Percentiles rank a stretch among this genome's conserved stretches.
These are phyloP conservation scores for Rhynchotus rufescens DNA, from an alignment of 2,797 vertebrate species.

Conservation along the genomic window DNA sequence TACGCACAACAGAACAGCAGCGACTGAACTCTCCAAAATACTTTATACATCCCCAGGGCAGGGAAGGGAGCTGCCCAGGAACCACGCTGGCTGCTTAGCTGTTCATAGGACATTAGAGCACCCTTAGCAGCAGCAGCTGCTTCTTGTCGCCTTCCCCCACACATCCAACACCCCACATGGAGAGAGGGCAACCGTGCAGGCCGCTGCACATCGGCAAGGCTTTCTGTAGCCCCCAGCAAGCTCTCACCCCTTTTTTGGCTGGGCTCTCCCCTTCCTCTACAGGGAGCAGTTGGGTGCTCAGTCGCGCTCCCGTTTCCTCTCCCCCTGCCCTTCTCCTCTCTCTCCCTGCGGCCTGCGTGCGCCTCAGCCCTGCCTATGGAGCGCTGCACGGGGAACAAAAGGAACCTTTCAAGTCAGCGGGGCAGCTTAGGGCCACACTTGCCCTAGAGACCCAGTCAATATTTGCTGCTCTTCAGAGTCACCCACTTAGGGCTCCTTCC, in stretches of 20 bases:
- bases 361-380: constrained; percentile 82
- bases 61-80: background rate
- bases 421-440: constrained; percentile 77
- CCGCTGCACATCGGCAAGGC: constrained; percentile 24
- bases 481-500: constrained; percentile 78
- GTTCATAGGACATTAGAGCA: background rate
- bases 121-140: background rate
- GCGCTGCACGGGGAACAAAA: constrained; percentile 87
- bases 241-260: constrained; percentile 70
- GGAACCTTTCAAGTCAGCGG: constrained; percentile 84
- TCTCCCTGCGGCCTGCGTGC: constrained; percentile 85
- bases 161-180: background rate
- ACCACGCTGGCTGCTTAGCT: background rate
- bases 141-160: background rate
- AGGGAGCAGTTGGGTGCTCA: constrained; percentile 73
- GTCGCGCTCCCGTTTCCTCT: constrained; percentile 74
- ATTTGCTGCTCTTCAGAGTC: constrained; percentile 84
- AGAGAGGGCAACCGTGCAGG: background rate
- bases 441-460: constrained; percentile 79
- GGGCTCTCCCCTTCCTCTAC: constrained; percentile 69
- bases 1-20: background rate
- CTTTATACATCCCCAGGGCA: background rate
- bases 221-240: constrained; percentile 47
- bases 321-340: constrained; percentile 72
- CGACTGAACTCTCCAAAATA: background rate